Evolutionary conservation across 2,888 invertebrate genomes (phyloP), one percentile per base, ranked within the genome.

Genomic region (Stramonita haemastoma): DNA sequence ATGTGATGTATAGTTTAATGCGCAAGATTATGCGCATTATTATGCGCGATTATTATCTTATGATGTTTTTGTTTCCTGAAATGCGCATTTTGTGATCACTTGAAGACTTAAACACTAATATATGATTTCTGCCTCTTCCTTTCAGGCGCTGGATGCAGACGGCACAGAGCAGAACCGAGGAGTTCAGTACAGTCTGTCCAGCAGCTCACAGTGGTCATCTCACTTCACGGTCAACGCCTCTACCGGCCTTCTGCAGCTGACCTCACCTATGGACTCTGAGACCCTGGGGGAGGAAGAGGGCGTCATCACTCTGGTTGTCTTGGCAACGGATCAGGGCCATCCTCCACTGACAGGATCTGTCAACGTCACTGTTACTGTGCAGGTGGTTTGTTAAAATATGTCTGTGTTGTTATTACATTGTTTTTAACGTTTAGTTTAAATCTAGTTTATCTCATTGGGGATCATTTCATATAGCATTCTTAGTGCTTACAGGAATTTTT

Each of bases 111-210:
- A 8, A 8, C 46, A 8, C 8, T 46, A 46, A 46, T 8, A 46
- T 46, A 5, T 2, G 46, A 46, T 66, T 66, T 46, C 46, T 46
- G 8, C 46, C 6, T 83, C 6, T 6, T 0, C 0, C 17, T 15
- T 17, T 79, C 87, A 97, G 97, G 98, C 98, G 0, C 97, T 97
- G 0, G 98, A 98, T 95, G 96, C 96, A 26, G 98, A 98, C 96
- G 97, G 98, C 0, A 92, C 91, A 46, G 90, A 89, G 36, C 89
- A 89, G 15, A 95, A 95, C 91, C 95, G 94, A 89, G 60, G 90
- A 56, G 92, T 95, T 4, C 89, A 88, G 34, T 95, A 93, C 87
- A 87, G 73, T 22, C 57, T 84, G 36, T 79, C 77, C 19, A 5
- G 32, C 34, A 34, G 13, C 77, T 34, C 77, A 15, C 84, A 57